Evolutionary conservation across 2,113 vertebrate genomes (phyloP).

Genomic region (Osmerus eperlanus): DNA sequence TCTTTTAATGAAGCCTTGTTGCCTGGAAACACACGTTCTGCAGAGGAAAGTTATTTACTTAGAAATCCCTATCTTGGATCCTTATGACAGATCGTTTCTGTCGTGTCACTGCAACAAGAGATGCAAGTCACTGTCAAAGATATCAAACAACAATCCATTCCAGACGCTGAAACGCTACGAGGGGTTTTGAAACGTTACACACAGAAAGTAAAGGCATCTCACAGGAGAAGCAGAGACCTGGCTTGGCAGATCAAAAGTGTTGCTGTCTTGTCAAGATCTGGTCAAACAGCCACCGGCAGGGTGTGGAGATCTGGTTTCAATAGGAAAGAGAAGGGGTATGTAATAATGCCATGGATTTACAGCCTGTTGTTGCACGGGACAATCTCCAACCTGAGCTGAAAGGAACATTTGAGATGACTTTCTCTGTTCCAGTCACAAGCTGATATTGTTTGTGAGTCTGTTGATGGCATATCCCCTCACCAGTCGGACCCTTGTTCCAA

Average conservation of each 20-base stretch:
- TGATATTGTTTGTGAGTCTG: slow-evolving; percentile 35
- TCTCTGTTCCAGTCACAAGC: slow-evolving; percentile 27
- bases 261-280: slow-evolving; percentile 11
- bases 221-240: background rate
- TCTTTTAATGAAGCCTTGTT: background rate
- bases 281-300: slow-evolving; percentile 19
- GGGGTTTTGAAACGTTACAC: slow-evolving; percentile 4
- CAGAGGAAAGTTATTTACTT: too few species aligned
- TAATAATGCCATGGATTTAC: slow-evolving; percentile 36
- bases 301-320: slow-evolving; percentile 29
- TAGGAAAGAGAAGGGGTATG: slow-evolving; percentile 17
- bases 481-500: slow-evolving; percentile 18
- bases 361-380: slow-evolving; percentile 32
- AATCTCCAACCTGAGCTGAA: slow-evolving; percentile 20
- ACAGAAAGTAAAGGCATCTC: slow-evolving; percentile 4
- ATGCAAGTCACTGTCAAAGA: slow-evolving; percentile 1
- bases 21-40: too few species aligned
- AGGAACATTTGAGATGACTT: slow-evolving; percentile 45
- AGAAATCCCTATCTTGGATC: too few species aligned
- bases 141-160: background rate
- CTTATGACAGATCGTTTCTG: background rate
- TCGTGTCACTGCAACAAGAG: background rate
- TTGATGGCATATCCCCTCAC: slow-evolving; percentile 25
- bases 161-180: background rate
- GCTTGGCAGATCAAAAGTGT: slow-evolving; percentile 19